phyloP scores from a whole-genome alignment of 2,888 invertebrate species.

The Muscina levida region DNA sequence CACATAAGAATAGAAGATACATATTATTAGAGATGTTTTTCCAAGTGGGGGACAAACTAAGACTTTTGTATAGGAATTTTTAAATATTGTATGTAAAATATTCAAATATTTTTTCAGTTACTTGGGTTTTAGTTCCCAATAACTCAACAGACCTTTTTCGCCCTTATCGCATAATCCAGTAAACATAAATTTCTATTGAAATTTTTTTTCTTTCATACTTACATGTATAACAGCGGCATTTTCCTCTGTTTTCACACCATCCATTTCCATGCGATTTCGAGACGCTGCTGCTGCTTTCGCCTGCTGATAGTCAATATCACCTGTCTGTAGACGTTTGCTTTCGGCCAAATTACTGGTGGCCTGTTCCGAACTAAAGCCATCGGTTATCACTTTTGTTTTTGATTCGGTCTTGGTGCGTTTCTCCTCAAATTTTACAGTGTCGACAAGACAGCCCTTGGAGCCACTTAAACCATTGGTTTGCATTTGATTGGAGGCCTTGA shows the following conservation, averaged over 20 bases:
- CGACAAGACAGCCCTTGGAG: constrained; percentile 78
- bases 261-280: constrained; percentile 89
- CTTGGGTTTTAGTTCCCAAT: no score
- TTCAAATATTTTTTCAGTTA: no score
- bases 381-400: constrained; percentile 89
- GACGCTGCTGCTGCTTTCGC: constrained; percentile 89
- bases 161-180: no score
- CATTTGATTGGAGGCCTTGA: constrained; percentile 79
- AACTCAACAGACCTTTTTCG: no score
- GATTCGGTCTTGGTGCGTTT: constrained; percentile 90
- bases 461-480: constrained; percentile 74
- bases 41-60: no score
- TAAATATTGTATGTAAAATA: no score
- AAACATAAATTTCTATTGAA: no score
- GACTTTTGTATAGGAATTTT: no score
- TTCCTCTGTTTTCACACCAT: constrained; percentile 92
- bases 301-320: constrained; percentile 91
- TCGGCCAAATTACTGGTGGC: constrained; percentile 86
- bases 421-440: constrained; percentile 91
- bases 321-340: constrained; percentile 88
- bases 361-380: constrained; percentile 90
- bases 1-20: no score
- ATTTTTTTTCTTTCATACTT: no score
- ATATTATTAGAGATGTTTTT: no score
- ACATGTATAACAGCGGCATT: constrained; percentile 91